These are phyloP conservation scores for Oryzaephilus surinamensis DNA, from an alignment of 1,140 invertebrate species.

Conservation along the genomic window DNA sequence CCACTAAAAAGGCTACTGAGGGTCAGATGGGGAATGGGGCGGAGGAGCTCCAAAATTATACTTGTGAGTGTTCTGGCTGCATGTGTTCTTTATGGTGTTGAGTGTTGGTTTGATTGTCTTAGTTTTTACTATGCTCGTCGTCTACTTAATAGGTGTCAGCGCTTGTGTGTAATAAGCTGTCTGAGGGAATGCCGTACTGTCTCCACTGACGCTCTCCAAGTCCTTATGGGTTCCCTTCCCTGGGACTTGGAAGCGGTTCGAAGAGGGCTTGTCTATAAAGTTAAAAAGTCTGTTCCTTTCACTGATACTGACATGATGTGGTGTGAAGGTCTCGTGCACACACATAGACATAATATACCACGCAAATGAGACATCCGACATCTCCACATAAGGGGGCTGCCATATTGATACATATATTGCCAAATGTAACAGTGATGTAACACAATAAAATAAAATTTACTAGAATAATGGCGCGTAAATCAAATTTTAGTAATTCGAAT, in stretches of 20 bases:
- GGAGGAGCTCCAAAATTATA: conserved; percentile 9
- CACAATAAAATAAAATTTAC: too few relatives aligned
- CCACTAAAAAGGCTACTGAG: conserved; percentile 5
- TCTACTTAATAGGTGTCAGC: conserved; percentile 16
- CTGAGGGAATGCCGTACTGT: conserved; percentile 18
- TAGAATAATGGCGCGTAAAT: too few relatives aligned
- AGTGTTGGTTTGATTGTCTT: conserved; percentile 17
- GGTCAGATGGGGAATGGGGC: conserved; percentile 14
- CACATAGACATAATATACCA: too few relatives aligned
- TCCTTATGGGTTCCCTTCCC: conserved; percentile 10
- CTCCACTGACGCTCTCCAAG: conserved; percentile 17
- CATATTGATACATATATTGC: too few relatives aligned
- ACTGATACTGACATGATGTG: too few relatives aligned
- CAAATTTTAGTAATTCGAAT: too few relatives aligned
- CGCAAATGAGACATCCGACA: too few relatives aligned
- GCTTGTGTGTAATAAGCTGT: conserved; percentile 15
- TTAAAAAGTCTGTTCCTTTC: too few relatives aligned
- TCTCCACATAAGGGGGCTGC: too few relatives aligned
- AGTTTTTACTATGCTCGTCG: background rate
- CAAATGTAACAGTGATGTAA: too few relatives aligned
- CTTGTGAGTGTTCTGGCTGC: conserved; percentile 24
- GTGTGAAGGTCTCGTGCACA: background rate
- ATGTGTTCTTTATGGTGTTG: conserved; percentile 21
- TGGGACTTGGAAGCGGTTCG: conserved; percentile 13
- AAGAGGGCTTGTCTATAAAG: background rate